Evolutionary conservation across 2,113 vertebrate species (phyloP).

Genomic region (Cyanoderma ruficeps): DNA sequence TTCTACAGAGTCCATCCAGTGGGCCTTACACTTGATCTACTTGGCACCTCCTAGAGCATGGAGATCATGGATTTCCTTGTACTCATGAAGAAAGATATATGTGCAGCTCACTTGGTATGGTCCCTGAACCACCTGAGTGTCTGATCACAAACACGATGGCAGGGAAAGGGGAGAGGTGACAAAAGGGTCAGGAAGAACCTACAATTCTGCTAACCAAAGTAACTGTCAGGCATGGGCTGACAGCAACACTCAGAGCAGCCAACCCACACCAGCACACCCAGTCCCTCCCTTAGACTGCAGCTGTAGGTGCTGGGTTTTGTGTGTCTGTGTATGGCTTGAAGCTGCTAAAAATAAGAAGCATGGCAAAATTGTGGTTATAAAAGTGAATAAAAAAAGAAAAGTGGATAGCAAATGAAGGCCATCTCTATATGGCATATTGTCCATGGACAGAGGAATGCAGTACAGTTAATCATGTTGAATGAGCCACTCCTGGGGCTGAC

Average conservation of each 20-base stretch:
- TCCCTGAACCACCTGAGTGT: not conserved
- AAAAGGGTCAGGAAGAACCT: not conserved
- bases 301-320: not conserved
- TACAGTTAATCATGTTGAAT: not conserved
- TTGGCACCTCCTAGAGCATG: not conserved
- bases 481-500: not conserved
- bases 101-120: not conserved
- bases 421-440: not conserved
- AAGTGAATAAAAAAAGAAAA: no score
- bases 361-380: not conserved
- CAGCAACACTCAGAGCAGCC: not conserved
- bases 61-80: not conserved
- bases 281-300: not conserved
- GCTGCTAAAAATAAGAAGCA: not conserved
- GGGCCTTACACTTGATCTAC: not conserved
- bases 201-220: not conserved
- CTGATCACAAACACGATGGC: not conserved
- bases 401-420: not conserved
- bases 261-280: not conserved
- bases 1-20: not conserved
- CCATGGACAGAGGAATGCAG: not conserved
- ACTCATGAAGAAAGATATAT: not conserved
- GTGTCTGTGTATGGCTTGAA: not conserved
- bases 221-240: rapidly evolving
- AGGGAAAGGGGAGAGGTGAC: not conserved